These are phyloP conservation scores for Nothocercus julius DNA, from an alignment of 2,113 vertebrate genomes.

Conservation along the genomic window DNA sequence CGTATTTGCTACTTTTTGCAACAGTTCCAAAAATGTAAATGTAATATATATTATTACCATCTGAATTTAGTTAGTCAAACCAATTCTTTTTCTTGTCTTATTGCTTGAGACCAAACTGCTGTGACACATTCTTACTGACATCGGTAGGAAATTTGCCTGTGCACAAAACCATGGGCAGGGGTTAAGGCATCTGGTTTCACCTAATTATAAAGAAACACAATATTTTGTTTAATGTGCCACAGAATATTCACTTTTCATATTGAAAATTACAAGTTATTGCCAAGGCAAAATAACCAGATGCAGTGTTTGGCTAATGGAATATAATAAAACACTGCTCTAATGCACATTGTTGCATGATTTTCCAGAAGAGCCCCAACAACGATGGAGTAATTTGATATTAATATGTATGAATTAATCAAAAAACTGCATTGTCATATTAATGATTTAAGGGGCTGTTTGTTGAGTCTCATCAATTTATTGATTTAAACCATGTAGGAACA, in stretches of 20 bases:
- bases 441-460: slow-evolving; percentile 35
- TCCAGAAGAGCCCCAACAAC: slow-evolving; percentile 24
- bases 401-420: slow-evolving; percentile 51
- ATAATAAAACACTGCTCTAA: slow-evolving; percentile 16
- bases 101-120: neutral
- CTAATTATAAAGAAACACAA: neutral
- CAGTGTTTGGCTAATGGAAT: neutral
- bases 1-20: neutral
- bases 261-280: neutral
- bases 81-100: neutral
- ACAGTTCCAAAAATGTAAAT: neutral
- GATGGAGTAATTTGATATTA: slow-evolving; percentile 53
- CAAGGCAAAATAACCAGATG: neutral
- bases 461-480: slow-evolving; percentile 69
- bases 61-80: neutral
- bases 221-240: neutral
- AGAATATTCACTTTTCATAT: neutral
- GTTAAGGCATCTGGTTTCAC: neutral
- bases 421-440: slow-evolving; percentile 69
- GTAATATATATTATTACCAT: neutral
- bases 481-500: slow-evolving; percentile 57
- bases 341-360: neutral
- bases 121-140: neutral
- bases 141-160: neutral
- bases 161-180: neutral